Base-by-base conservation (phyloP, 1,140 invertebrate genomes). In the Potamilus streckersoni region DNA sequence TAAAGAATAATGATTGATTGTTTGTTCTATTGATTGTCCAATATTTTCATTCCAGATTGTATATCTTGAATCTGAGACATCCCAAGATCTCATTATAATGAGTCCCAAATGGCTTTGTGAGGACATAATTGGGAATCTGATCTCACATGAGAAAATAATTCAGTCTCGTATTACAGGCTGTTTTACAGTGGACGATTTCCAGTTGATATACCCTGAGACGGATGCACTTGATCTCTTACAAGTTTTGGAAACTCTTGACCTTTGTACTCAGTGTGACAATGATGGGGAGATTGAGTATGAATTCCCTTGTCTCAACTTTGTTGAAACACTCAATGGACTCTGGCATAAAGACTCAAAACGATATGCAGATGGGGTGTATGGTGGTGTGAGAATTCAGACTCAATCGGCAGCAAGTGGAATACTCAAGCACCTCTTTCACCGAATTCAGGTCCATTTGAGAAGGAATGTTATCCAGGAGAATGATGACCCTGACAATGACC, bases 181-280 rank as follows among this genome's bases (percentile, higher is more conserved):
- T 81, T 96, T 95, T 85, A 93, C 94, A 6, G 88, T 93, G 3
- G 94, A 95, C 82, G 95, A 96, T 86, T 95, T 96, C 86, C 94
- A 95, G 88, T 91, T 93, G 17, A 91, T 94, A 79, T 94, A 92
- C 85, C 93, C 94, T 69, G 93, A 94, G 78, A 93, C 93, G 80
- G 95, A 95, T 65, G 88, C 87, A 6, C 61, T 79, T 14, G 85
- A 87, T 73, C 79, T 89, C 63, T 77, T 89, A 17, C 83, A 84
- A 73, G 83, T 90, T 2, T 79, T 90, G 4, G 86, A 88, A 84
- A 93, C 94, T 2, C 88, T 92, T 67, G 93, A 95, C 85, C 91
- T 96, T 19, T 96, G 95, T 85, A 92, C 94, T 73, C 89, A 94
- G 91, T 94, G 93, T 87, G 94, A 95, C 74, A 92, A 93, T 55